Evolutionary conservation across 2,797 vertebrate species (phyloP), one percentile per base, ranked within the genome.

Genomic region (Ptychobarbus kaznakovi): DNA sequence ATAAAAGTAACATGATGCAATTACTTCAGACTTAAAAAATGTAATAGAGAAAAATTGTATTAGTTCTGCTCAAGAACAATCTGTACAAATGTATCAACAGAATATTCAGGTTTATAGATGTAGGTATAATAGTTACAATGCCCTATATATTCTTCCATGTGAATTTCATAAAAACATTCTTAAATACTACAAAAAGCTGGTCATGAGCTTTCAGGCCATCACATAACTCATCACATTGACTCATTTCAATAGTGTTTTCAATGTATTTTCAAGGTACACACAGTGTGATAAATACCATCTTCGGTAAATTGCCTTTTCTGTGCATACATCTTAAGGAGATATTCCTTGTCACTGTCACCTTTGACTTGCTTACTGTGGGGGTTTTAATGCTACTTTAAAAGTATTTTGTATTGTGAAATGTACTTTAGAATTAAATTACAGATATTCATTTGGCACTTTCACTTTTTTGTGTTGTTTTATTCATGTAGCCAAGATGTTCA

Each of bases 171-270:
- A 35, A 51, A 51, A 51, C 2, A 20, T 20, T 28, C 3, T 25
- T 49, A 28, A 7, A 49, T 74, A 20, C 16, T 25, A n/a, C 7
- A 46, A 28, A 28, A 73, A 22, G 11, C 16, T 22, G 28, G 16
- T 75, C 72, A 10, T 51, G 46, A 75, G 15, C 65, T 69, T 80
- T 80, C 16, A 77, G 63, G n/a, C 28, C 44, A 40, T 53, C 20
- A 76, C 76, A 75, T 66, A 25, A 44, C 20, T 56, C 38, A 90
- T 68, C 11, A 16, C 20, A 61, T 10, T 7, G 38, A 25, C 8
- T 18, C 10, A 11, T 68, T 75, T 53, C 46, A 75, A 12, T 35
- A 20, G 10, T 32, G 46, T 20, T 35, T 53, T 75, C 3, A 49
- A 5, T 38, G 32, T 80, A n/a, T 80, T 32, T 38, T 58, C 20